Evolutionary conservation across 2,113 vertebrate species (phyloP).

Genomic region (Sturnira hondurensis): DNA sequence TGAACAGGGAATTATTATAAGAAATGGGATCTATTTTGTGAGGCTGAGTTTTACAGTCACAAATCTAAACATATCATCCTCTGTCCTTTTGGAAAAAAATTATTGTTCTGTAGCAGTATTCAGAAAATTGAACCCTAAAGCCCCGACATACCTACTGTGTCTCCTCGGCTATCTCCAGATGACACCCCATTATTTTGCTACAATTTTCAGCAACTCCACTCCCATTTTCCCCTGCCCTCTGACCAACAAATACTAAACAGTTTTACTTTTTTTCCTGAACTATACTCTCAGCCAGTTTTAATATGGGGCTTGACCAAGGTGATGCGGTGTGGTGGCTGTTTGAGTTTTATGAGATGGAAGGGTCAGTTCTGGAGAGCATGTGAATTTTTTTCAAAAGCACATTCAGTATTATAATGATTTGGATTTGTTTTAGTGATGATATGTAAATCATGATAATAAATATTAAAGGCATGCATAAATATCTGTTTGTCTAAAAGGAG

Average conservation of each 20-base stretch:
- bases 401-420: conserved; percentile 7
- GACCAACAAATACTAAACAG: background rate
- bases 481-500: background rate
- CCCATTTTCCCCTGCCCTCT: background rate
- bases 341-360: background rate
- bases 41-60: conserved; percentile 17
- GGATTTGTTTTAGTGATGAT: background rate
- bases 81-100: background rate
- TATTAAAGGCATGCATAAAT: background rate
- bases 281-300: background rate
- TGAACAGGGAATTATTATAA: conserved; percentile 39
- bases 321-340: background rate
- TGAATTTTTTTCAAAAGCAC: background rate
- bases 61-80: conserved; percentile 20
- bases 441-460: background rate
- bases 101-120: background rate
- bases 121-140: conserved; percentile 32
- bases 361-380: background rate
- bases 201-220: background rate
- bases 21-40: conserved; percentile 9
- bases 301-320: background rate
- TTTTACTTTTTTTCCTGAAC: background rate
- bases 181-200: conserved; percentile 3
- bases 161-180: background rate
- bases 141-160: background rate